A percentile compares a stretch with the other conserved stretches of the same genome.
These are phyloP conservation scores for Astropecten irregularis DNA, from an alignment of 53 echinoderm and acorn worm genomes.

Conservation along the genomic window DNA sequence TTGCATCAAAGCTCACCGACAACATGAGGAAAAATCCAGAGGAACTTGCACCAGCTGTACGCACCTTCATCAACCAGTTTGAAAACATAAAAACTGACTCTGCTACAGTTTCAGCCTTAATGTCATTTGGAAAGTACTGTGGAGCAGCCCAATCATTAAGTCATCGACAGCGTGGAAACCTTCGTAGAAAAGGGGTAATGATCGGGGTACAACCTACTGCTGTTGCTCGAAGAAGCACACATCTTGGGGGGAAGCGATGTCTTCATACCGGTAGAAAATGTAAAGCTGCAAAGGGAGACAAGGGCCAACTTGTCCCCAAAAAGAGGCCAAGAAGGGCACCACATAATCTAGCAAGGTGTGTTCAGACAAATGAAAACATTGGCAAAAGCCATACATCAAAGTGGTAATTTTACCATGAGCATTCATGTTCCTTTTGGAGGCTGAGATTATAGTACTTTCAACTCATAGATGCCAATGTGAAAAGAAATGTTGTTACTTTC, in stretches of 20 bases:
- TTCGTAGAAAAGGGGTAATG: conserved; percentile 17
- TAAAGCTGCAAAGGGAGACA: background rate
- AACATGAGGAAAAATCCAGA: background rate
- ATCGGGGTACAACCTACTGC: conserved; percentile 37
- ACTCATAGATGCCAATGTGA: too few species aligned
- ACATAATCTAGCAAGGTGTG: background rate
- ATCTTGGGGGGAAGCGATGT: background rate
- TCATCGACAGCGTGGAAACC: conserved; percentile 3
- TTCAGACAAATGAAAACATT: background rate
- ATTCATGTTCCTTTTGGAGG: background rate
- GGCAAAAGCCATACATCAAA: background rate
- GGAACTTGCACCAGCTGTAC: background rate
- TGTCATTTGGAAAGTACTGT: conserved; percentile 2
- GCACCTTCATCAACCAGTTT: background rate
- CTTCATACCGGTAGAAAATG: background rate
- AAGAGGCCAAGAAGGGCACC: background rate
- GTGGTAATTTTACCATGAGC: background rate
- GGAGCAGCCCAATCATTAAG: background rate
- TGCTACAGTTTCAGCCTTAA: background rate
- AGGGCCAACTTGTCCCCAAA: conserved; percentile 1
- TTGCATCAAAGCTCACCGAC: background rate
- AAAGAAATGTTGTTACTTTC: too few species aligned
- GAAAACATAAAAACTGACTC: background rate
- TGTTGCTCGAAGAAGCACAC: background rate
- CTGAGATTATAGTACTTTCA: too few species aligned